Percentiles rank a stretch among this genome's conserved stretches.
phyloP scores from a whole-genome alignment of 2,113 vertebrate species.

The Rana temporaria region DNA sequence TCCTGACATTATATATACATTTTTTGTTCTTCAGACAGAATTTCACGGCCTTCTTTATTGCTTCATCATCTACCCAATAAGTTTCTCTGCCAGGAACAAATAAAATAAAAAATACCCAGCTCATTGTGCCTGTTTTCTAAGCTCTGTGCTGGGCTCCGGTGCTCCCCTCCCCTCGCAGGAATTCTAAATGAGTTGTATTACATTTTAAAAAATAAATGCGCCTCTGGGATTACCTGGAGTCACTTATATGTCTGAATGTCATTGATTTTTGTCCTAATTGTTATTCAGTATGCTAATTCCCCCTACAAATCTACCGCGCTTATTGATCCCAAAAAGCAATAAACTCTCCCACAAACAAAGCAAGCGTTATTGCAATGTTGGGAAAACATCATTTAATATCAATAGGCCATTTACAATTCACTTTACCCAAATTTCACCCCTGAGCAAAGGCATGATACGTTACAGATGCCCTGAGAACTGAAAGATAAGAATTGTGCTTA shows the following conservation, averaged over 20 bases:
- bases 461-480: slow-evolving; percentile 64
- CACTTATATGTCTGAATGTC: slow-evolving; percentile 88
- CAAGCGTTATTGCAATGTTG: slow-evolving; percentile 91
- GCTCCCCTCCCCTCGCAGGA: slow-evolving; percentile 61
- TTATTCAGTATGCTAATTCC: slow-evolving; percentile 95
- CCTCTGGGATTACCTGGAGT: slow-evolving; percentile 81
- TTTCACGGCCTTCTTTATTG: slow-evolving; percentile 46
- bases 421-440: slow-evolving; percentile 82
- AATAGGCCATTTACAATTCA: slow-evolving; percentile 90
- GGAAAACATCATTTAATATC: slow-evolving; percentile 91
- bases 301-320: slow-evolving; percentile 86
- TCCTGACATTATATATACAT: slow-evolving; percentile 24
- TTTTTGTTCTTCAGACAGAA: slow-evolving; percentile 18
- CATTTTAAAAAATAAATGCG: slow-evolving; percentile 73
- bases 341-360: slow-evolving; percentile 89
- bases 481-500: slow-evolving; percentile 14
- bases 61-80: slow-evolving; percentile 52
- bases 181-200: slow-evolving; percentile 76
- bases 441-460: slow-evolving; percentile 72
- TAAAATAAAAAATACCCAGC: slow-evolving; percentile 20
- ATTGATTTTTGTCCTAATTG: slow-evolving; percentile 93
- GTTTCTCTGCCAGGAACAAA: slow-evolving; percentile 51
- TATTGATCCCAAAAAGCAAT: slow-evolving; percentile 91
- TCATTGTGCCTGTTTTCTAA: slow-evolving; percentile 27
- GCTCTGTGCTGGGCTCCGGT: slow-evolving; percentile 9